Conservation (phyloP, 2,797 vertebrate species). For the Poecilia wingei region DNA sequence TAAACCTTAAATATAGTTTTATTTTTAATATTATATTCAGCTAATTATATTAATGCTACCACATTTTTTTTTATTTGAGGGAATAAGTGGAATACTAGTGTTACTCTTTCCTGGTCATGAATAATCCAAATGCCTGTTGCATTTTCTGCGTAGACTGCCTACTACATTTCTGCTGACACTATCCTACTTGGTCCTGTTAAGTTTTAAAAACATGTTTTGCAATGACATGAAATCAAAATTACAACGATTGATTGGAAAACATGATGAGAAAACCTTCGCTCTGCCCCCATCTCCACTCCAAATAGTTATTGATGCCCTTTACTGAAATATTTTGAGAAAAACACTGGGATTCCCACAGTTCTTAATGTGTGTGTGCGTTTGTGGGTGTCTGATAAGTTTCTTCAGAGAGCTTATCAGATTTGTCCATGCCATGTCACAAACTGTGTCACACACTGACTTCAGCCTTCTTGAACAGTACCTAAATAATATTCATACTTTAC, state of each 20-base stretch:
- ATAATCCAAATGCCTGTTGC: background rate
- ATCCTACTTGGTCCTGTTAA: slow-evolving; percentile 33
- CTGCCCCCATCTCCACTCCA: background rate
- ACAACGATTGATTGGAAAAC: background rate
- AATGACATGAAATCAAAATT: background rate
- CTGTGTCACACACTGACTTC: background rate
- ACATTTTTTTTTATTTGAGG: background rate
- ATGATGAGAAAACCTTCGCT: background rate
- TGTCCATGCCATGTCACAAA: background rate
- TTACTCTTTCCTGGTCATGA: background rate
- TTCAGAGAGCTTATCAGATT: background rate
- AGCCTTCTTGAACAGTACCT: background rate
- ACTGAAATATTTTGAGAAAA: background rate
- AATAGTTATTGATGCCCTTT: background rate
- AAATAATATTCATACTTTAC: background rate
- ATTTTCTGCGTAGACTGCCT: background rate
- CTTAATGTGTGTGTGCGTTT: background rate
- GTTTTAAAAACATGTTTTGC: background rate
- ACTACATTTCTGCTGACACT: background rate
- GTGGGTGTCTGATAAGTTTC: background rate
- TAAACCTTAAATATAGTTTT: background rate
- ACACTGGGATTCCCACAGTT: background rate
- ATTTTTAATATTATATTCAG: background rate
- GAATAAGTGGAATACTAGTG: background rate
- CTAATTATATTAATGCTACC: background rate